Percentiles rank a stretch among this genome's conserved stretches.
These are phyloP conservation scores for Mycetomoellerius zeteki DNA, from an alignment of 1,140 invertebrate species.

Conservation along the genomic window DNA sequence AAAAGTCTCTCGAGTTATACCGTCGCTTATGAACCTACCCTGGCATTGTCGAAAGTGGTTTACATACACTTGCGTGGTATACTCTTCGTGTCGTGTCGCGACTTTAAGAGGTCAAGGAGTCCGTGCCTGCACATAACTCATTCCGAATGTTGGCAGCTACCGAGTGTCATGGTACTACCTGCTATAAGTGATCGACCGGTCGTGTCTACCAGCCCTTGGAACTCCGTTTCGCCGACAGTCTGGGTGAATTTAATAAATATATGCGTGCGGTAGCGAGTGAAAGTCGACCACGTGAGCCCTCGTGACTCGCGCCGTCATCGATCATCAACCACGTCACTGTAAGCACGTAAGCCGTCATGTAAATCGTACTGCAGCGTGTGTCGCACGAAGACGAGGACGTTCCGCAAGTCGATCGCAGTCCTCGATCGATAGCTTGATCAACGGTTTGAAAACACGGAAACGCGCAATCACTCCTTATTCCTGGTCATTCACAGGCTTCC, in stretches of 20 bases:
- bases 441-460: background rate
- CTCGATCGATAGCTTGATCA: conserved; percentile 9
- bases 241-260: conserved; percentile 48
- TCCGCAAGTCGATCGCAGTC: background rate
- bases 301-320: conserved; percentile 42
- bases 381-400: background rate
- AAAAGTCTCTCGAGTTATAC: conserved; percentile 3
- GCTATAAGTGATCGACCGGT: conserved; percentile 47
- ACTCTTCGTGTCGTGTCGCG: conserved; percentile 25
- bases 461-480: background rate
- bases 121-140: conserved; percentile 22
- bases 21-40: background rate
- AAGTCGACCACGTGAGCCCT: conserved; percentile 48
- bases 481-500: background rate
- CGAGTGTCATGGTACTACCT: conserved; percentile 45
- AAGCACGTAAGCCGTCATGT: conserved; percentile 13
- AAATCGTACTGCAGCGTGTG: background rate
- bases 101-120: conserved; percentile 55
- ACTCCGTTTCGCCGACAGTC: conserved; percentile 16
- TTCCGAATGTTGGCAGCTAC: conserved; percentile 34
- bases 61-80: conserved; percentile 42
- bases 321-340: conserved; percentile 38
- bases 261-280: background rate
- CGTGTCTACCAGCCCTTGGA: conserved; percentile 10
- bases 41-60: conserved; percentile 30